Base-by-base conservation (phyloP, 2,888 invertebrate species). In the Maniola hyperantus region DNA sequence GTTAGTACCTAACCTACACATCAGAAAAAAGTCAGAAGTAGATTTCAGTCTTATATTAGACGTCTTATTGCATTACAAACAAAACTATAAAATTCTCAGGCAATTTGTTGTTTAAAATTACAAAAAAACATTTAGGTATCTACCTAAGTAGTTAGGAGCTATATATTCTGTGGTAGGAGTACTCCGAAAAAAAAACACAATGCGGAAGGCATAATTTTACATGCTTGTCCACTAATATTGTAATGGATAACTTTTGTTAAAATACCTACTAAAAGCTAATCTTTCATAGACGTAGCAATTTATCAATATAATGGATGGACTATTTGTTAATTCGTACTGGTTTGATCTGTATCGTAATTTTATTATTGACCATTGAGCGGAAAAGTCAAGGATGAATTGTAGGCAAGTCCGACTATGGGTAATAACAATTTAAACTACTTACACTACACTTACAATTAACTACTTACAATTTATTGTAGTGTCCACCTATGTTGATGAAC, bases 251-350 rank as follows among this genome's bases (percentile, higher is more conserved):
- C 34, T 15, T 15, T 11, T 55, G 18, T 34, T 39, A 10, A 44
- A 26, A 33, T 34, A 10, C 33, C 6, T 50, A 20, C 33, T 53
- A 54, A 11, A 20, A 57, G 33, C 1, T 26, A 54, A 54, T 54
- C 34, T 54, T 54, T 54, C 36, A 54, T 54, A 34, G 13, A n/a
- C n/a, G 58, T 18, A 51, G 42, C 33, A 44, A 64, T 68, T 62
- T 57, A 68, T 68, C 65, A 68, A 54, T 57, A 26, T 64, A 68
- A 68, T 67, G 61, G 42, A 68, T 65, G 20, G 57, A 10, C 51
- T 54, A 60, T 67, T 63, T 60, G 55, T 50, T 66, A 62, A 61
- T 57, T 33, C 55, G 48, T 42, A 66, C 54, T 65, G n/a, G 55
- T 53, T 59, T 66, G 57, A 55, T 62, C 54, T 62, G 50, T 50